phyloP scores from a whole-genome alignment of 2,113 vertebrate species.

The Coptodon rendalli region DNA sequence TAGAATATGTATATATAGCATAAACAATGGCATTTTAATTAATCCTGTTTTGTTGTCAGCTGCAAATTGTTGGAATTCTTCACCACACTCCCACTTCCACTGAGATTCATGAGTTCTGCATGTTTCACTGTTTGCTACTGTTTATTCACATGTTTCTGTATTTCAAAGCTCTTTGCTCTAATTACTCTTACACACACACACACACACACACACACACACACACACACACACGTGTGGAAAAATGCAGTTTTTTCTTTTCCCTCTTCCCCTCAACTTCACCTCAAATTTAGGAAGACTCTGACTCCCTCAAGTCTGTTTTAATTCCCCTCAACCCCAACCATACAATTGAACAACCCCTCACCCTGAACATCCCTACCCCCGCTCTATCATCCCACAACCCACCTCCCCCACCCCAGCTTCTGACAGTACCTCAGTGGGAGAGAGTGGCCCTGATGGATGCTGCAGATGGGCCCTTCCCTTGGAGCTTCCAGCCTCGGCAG shows the following conservation, averaged over 20 bases:
- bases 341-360: slow-evolving; percentile 12
- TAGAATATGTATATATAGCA: background rate
- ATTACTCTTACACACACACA: background rate
- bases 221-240: background rate
- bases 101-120: background rate
- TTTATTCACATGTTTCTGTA: slow-evolving; percentile 26
- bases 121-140: slow-evolving; percentile 11
- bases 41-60: background rate
- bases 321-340: slow-evolving; percentile 12
- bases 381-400: slow-evolving; percentile 12
- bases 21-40: background rate
- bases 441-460: slow-evolving; percentile 67
- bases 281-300: slow-evolving; percentile 8
- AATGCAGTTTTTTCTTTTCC: background rate
- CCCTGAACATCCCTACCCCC: slow-evolving; percentile 4
- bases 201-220: background rate
- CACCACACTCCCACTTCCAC: background rate
- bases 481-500: slow-evolving; percentile 53
- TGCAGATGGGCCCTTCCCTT: slow-evolving; percentile 72
- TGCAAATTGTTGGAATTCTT: background rate
- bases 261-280: background rate
- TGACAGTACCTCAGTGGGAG: slow-evolving; percentile 71
- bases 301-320: slow-evolving; percentile 33
- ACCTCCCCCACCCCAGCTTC: slow-evolving; percentile 33
- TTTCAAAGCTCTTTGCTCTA: background rate